Base-by-base conservation (phyloP, 2,888 invertebrate genomes). In the Rapana venosa region DNA sequence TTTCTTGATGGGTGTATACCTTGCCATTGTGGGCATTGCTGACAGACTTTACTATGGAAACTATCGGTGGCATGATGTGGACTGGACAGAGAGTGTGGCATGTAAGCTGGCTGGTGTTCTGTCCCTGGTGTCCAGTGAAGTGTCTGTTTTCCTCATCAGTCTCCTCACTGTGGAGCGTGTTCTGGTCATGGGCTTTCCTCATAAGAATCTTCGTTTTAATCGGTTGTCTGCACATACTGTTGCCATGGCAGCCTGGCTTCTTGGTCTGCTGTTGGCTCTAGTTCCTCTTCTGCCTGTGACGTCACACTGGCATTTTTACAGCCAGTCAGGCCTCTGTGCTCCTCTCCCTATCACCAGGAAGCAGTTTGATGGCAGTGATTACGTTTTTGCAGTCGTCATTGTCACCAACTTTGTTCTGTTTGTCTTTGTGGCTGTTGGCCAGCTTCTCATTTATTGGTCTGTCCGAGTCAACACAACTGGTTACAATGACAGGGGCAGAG, bases 181-280 rank as follows among this genome's bases (percentile, higher is more conserved):
- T 92, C 96, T 97, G 92, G 97, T 97, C 0, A 97, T 97, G 70
- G 97, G 97, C 26, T 96, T 97, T 91, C 97, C 97, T 22, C 95
- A 97, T 85, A 96, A 91, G 30, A 88, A 90, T 35, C 56, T 91
- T 15, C 90, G 90, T 15, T 93, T 96, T 58, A 93, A 92, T 15
- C 84, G 91, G 13, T 92, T 91, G 36, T 92, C 90, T 13, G 94
- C 95, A 5, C 92, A 94, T n/a, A 87, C 91, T 83, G 89, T 93
- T 1, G 93, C 93, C 22, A 56, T 89, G 0, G 70, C 91, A 0
- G 92, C 93, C 0, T 96, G 96, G 96, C n/a, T 93, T 17, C 22
- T 93, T 4, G 94, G 94, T 11, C 77, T 93, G 66, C 74, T 92
- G 2, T 88, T 96, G 56, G 95, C 95, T 6, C 91, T 91, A 11